These are phyloP conservation scores for Elaphurus davidianus DNA, from an alignment of 2,113 vertebrate genomes.

Conservation along the genomic window DNA sequence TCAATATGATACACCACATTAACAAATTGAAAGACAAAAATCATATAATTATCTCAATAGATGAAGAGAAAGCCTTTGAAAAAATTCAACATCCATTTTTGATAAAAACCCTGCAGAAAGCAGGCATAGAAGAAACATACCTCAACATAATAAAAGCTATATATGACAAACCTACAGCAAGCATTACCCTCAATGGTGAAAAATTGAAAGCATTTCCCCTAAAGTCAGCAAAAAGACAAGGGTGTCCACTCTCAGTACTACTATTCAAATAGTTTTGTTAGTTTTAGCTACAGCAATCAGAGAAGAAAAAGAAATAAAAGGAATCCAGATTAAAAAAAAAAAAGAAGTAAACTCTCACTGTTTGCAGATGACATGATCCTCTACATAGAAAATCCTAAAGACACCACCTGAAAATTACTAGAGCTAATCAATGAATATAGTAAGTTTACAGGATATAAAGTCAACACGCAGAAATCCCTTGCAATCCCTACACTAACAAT, in stretches of 20 bases:
- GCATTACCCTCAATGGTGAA: neutral
- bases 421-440: neutral
- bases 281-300: neutral
- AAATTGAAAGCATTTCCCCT: neutral
- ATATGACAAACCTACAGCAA: neutral
- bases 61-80: neutral
- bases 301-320: neutral
- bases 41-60: neutral
- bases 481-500: neutral
- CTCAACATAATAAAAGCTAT: neutral
- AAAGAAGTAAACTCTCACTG: neutral
- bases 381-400: neutral
- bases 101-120: neutral
- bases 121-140: neutral
- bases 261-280: neutral
- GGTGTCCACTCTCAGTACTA: neutral
- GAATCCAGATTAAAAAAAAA: neutral
- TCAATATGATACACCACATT: neutral
- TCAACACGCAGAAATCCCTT: neutral
- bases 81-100: neutral
- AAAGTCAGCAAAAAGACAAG: neutral
- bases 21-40: neutral
- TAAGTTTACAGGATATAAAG: neutral
- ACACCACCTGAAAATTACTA: neutral
- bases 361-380: neutral